Evolutionary conservation across 2,113 vertebrate genomes (phyloP).

Genomic region (Oxyruncus cristatus): DNA sequence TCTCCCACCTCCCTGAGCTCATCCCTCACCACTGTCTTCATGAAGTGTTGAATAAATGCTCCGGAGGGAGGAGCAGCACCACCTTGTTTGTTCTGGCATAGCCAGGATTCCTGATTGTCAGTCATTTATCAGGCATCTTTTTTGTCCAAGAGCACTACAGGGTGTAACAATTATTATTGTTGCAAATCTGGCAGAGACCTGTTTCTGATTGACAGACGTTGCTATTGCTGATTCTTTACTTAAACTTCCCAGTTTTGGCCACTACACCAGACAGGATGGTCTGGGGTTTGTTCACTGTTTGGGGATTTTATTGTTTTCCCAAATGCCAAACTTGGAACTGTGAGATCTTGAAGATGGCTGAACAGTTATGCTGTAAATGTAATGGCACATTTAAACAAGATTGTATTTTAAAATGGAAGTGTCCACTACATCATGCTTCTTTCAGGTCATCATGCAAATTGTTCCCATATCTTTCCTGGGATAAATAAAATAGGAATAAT

Average conservation of each 20-base stretch:
- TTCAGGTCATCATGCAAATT: not conserved
- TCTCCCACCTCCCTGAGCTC: not conserved
- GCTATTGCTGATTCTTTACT: not conserved
- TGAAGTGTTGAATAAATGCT: not conserved
- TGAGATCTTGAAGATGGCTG: not conserved
- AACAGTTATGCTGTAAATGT: not conserved
- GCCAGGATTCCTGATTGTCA: not conserved
- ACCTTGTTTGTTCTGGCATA: not conserved
- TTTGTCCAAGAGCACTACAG: not conserved
- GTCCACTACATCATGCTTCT: not conserved
- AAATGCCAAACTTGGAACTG: not conserved
- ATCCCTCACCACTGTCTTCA: not conserved
- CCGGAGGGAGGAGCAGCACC: not conserved
- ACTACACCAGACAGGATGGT: not conserved
- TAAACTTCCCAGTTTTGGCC: not conserved
- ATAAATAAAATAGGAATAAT: not conserved
- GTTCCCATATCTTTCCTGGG: not conserved
- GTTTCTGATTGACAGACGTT: not conserved
- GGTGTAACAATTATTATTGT: not conserved
- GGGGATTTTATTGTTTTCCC: not conserved
- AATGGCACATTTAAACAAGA: not conserved
- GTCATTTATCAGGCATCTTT: not conserved
- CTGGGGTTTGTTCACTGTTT: not conserved
- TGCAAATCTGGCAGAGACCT: not conserved
- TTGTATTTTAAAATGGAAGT: not conserved